Conservation (phyloP, 1,140 invertebrate genomes). For the Plutomurus gul region DNA sequence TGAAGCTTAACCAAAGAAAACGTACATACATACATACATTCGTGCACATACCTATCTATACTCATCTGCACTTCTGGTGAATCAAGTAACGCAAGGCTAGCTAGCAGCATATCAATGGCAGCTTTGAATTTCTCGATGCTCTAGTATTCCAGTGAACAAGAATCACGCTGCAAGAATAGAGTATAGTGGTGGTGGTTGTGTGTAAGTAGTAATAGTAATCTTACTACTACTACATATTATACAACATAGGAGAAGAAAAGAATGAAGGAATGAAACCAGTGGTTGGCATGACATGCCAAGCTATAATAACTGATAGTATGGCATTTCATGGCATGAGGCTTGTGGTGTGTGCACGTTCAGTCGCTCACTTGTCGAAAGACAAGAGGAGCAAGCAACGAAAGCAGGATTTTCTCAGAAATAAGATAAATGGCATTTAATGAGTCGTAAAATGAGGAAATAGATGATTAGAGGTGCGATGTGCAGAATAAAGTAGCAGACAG, state of each 20-base stretch:
- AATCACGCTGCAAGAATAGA: too few species aligned
- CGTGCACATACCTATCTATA: too few species aligned
- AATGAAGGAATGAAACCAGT: conserved; percentile 6
- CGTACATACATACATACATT: too few species aligned
- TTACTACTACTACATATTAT: too few species aligned
- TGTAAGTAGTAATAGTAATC: too few species aligned
- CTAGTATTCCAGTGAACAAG: too few species aligned
- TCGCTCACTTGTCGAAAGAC: background rate
- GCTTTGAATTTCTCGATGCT: too few species aligned
- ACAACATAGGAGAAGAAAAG: background rate
- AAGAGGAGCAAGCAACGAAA: background rate
- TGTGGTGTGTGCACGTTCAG: background rate
- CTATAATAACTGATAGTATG: background rate
- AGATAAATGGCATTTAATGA: conserved; percentile 46
- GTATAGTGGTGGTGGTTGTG: too few species aligned
- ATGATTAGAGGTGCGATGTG: conserved; percentile 42
- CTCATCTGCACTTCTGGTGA: too few species aligned
- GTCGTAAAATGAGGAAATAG: conserved; percentile 46
- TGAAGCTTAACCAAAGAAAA: background rate
- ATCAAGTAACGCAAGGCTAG: too few species aligned
- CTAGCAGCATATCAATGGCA: too few species aligned
- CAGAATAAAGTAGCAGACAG: conserved; percentile 23
- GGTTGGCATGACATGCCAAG: conserved; percentile 1
- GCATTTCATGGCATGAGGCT: background rate
- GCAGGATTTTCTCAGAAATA: conserved; percentile 36